Conservation (phyloP, 2,113 vertebrate genomes). For the Calidris pugnax region DNA sequence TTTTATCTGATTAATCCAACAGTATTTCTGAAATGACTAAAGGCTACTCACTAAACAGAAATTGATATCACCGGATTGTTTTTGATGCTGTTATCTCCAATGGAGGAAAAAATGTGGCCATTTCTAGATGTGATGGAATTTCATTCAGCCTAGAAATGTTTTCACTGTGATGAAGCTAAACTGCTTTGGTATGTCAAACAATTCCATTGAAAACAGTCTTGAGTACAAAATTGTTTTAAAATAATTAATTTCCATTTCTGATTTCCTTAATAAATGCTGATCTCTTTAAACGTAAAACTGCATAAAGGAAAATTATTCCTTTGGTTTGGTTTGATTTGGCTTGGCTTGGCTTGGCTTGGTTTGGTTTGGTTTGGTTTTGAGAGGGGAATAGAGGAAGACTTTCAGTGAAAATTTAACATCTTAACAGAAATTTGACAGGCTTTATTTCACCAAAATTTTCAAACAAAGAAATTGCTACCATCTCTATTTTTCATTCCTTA, state of each 20-base stretch:
- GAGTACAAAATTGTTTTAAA: background rate
- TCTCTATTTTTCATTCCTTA: background rate
- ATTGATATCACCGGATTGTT: background rate
- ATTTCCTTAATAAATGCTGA: background rate
- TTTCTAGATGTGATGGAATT: background rate
- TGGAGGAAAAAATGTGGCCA: background rate
- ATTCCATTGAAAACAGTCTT: background rate
- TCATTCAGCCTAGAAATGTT: background rate
- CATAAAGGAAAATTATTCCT: background rate
- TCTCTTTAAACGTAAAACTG: background rate
- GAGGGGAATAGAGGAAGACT: background rate
- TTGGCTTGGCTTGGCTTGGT: background rate
- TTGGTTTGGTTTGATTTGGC: background rate
- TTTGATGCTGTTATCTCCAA: background rate
- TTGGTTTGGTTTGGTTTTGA: background rate
- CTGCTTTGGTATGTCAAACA: background rate
- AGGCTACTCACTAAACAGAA: background rate
- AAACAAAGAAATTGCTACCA: background rate
- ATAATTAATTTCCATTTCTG: background rate
- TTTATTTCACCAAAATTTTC: background rate
- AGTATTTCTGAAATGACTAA: background rate
- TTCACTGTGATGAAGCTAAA: background rate
- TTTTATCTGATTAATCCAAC: background rate
- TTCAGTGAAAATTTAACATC: background rate
- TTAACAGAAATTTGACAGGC: background rate